These are phyloP conservation scores for Muntiacus reevesi DNA, from an alignment of 2,113 vertebrate genomes.

Conservation along the genomic window DNA sequence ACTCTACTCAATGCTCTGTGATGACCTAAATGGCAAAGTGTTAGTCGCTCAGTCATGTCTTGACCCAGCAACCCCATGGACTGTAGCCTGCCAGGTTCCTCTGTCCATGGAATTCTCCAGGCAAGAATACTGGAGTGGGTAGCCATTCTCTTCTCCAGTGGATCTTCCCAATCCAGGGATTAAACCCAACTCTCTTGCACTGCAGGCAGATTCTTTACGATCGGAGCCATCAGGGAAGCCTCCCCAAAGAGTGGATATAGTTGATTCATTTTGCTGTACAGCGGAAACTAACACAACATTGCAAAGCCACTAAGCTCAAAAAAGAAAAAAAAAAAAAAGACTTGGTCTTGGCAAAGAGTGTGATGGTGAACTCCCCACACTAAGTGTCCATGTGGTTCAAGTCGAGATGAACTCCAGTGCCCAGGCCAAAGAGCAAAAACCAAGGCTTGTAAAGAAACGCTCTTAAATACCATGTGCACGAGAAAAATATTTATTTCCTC, in stretches of 20 bases:
- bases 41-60: not conserved
- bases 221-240: not conserved
- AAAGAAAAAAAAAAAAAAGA: not conserved
- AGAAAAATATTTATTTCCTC: not conserved
- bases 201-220: not conserved
- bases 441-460: not conserved
- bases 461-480: not conserved
- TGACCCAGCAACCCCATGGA: not conserved
- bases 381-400: not conserved
- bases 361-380: not conserved
- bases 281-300: not conserved
- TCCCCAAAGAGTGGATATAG: not conserved
- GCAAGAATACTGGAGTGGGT: not conserved
- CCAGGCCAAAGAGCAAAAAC: not conserved
- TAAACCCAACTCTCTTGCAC: not conserved
- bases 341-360: not conserved
- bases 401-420: not conserved
- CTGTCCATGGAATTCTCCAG: not conserved
- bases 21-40: not conserved
- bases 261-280: not conserved
- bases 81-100: not conserved
- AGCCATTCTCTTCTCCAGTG: not conserved
- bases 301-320: not conserved
- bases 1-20: not conserved
- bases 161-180: not conserved